A percentile compares a stretch with the other conserved stretches of the same genome.
phyloP scores from a whole-genome alignment of 2,113 vertebrate species.

The Myocastor coypus region DNA sequence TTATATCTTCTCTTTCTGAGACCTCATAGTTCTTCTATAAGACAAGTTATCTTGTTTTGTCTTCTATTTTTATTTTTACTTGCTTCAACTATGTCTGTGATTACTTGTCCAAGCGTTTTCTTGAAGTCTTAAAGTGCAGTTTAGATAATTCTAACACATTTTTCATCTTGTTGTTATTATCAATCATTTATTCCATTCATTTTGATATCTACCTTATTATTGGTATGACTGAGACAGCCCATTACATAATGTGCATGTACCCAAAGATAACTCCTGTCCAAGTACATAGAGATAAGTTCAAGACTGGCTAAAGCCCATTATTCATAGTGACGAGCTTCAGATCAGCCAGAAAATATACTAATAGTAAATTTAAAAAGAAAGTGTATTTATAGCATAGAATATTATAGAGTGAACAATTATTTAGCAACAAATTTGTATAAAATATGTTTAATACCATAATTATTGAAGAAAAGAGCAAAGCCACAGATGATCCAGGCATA shows the following conservation, averaged over 20 bases:
- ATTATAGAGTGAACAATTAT: not conserved
- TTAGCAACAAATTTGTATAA: not conserved
- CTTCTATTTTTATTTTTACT: constrained; percentile 15
- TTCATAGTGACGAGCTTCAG: not conserved
- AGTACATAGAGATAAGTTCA: not conserved
- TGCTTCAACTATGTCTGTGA: constrained; percentile 4
- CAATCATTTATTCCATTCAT: not conserved
- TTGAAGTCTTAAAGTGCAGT: not conserved
- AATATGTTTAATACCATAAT: not conserved
- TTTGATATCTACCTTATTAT: not conserved
- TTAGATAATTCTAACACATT: not conserved
- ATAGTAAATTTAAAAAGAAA: not conserved
- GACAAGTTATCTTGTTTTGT: too few relatives aligned
- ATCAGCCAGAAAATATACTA: not conserved
- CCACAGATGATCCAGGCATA: not conserved
- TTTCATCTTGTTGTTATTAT: not conserved
- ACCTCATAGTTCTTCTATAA: not conserved
- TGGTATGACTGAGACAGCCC: not conserved
- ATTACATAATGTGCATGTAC: not conserved
- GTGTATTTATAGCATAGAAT: not conserved
- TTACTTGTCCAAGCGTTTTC: not conserved
- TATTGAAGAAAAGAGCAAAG: not conserved
- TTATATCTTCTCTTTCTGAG: not conserved
- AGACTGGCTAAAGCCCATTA: not conserved
- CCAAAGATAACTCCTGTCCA: not conserved